Conservation (phyloP, 1,140 invertebrate genomes). For the Drosophila kohkoa region DNA sequence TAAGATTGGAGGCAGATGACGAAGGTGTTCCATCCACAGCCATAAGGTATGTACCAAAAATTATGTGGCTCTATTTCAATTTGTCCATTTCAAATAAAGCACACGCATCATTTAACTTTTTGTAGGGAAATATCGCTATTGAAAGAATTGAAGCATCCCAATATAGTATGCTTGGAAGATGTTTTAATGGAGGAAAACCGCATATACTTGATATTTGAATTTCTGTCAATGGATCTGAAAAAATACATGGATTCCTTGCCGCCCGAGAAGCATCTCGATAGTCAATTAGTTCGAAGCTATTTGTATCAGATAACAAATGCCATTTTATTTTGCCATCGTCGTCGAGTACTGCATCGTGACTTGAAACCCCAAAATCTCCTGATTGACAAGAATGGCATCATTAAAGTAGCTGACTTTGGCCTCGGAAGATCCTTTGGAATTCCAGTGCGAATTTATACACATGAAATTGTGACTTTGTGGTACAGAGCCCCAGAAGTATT, state of each 20-base stretch:
- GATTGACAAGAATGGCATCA: constrained; percentile 95
- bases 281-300: constrained; percentile 87
- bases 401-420: constrained; percentile 98
- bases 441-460: constrained; percentile 98
- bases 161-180: constrained; percentile 96
- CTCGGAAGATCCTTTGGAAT: constrained; percentile 97
- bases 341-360: constrained; percentile 97
- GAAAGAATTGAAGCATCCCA: constrained; percentile 96
- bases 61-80: not conserved
- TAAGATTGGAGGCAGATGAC: constrained; percentile 95
- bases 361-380: constrained; percentile 99
- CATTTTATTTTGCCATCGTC: constrained; percentile 97
- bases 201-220: constrained; percentile 91
- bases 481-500: constrained; percentile 99
- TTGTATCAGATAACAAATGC: constrained; percentile 95
- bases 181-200: constrained; percentile 95
- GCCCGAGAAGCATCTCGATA: constrained; percentile 89
- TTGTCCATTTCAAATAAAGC: not conserved
- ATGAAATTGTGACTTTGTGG: constrained; percentile 99
- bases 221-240: constrained; percentile 98
- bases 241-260: constrained; percentile 97
- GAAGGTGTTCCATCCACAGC: constrained; percentile 98
- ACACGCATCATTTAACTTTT: constrained; percentile 27
- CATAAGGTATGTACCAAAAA: constrained; percentile 85
- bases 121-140: constrained; percentile 95